These are phyloP conservation scores for Pangasianodon gigas DNA, from an alignment of 2,113 vertebrate genomes.

Conservation along the genomic window DNA sequence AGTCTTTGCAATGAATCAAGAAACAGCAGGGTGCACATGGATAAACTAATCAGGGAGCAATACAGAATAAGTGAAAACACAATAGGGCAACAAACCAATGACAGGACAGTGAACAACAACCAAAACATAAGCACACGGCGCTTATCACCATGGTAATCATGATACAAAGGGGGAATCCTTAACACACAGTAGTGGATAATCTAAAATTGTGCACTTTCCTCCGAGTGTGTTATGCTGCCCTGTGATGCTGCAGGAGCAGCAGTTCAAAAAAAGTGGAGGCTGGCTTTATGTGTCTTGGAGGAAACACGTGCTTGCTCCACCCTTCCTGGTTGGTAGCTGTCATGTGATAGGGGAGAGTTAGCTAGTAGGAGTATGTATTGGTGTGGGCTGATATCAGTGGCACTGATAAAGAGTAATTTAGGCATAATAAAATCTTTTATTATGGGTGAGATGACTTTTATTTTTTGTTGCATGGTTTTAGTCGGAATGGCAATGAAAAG, in stretches of 20 bases:
- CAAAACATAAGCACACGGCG: background rate
- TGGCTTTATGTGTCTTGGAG: background rate
- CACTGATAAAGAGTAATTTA: background rate
- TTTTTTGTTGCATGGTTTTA: background rate
- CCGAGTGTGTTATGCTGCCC: background rate
- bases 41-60: background rate
- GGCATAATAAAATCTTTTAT: background rate
- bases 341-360: too few species aligned
- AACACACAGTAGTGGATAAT: background rate
- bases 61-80: background rate
- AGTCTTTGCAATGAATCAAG: background rate
- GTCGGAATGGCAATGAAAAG: background rate
- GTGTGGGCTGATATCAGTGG: background rate
- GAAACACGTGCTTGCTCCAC: background rate
- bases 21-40: background rate
- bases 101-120: background rate
- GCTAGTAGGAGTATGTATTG: background rate
- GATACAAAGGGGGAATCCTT: background rate
- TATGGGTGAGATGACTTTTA: background rate
- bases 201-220: background rate
- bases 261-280: background rate
- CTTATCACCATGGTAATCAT: background rate
- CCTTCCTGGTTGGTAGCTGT: background rate
- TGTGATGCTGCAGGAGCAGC: background rate
- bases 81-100: background rate